Base-by-base conservation (phyloP, 2,797 vertebrate species). In the Gastrophryne carolinensis region DNA sequence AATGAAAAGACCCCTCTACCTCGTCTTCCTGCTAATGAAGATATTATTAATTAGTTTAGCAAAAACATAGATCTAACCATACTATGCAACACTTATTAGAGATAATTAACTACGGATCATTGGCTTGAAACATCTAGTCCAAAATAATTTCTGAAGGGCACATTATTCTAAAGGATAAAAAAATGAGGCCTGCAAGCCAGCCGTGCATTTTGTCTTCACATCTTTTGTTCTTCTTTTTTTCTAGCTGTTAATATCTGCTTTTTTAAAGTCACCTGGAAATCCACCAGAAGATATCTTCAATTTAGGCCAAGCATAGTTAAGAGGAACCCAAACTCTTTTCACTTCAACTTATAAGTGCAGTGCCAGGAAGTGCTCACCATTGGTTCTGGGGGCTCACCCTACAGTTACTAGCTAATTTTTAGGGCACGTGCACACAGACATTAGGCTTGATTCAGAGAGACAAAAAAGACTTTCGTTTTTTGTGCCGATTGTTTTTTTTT, bases 51-150 rank as follows among this genome's bases (percentile, higher is more conserved):
- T 90, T 92, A 90, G 91, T 91, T 91, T 91, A 91, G 91, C 90
- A 91, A 92, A 92, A 92, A 92, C 90, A 91, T 91, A 92, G 91
- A 91, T 91, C 89, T 91, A 91, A 89, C 89, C 88, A 87, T 91
- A 92, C 92, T 92, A 90, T 92, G 90, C 91, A 92, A 92, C 90
- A 92, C 90, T 92, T 92, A 92, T 92, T 92, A 91, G 90, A 91
- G 91, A 92, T 92, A 92, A 91, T 91, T 92, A 92, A 92, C 89
- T 90, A 90, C 88, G 92, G 90, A 91, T 92, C 90, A 92, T 91
- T 91, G 91, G 89, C 89, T 91, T 91, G 91, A 91, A 92, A 92
- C 88, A 91, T 91, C 91, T 91, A 90, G 89, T 90, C 89, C 89
- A 91, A 91, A 91, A 92, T 92, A 88, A 91, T 91, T 91, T 92